phyloP scores from a whole-genome alignment of 37 sponge, comb jelly and placozoan species.

The Diacarnus erythraeanus region DNA sequence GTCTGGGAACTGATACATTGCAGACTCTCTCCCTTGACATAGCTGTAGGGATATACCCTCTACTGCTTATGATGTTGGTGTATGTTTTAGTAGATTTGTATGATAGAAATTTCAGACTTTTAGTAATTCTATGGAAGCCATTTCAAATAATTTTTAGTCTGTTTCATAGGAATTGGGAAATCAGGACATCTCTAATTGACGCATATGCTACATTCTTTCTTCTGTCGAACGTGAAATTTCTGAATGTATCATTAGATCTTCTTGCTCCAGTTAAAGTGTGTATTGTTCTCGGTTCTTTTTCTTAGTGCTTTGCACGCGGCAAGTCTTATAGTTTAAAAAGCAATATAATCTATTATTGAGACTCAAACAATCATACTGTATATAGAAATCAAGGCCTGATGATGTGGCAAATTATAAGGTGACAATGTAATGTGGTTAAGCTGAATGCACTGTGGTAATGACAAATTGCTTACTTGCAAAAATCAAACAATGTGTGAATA shows the following conservation, averaged over 20 bases:
- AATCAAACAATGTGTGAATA: too few relatives aligned
- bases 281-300: too few relatives aligned
- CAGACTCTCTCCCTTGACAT: constrained; percentile 13
- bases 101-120: neutral
- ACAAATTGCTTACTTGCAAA: too few relatives aligned
- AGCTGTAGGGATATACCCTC: constrained; percentile 21
- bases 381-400: too few relatives aligned
- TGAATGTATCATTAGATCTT: constrained; percentile 37
- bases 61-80: neutral
- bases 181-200: constrained; percentile 36
- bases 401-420: too few relatives aligned
- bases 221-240: constrained; percentile 52
- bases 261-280: constrained; percentile 34
- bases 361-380: too few relatives aligned
- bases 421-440: too few relatives aligned
- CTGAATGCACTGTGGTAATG: too few relatives aligned
- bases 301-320: too few relatives aligned
- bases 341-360: too few relatives aligned
- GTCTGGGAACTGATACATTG: constrained; percentile 1
- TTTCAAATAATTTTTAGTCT: constrained; percentile 9
- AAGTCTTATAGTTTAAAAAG: too few relatives aligned
- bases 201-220: constrained; percentile 64
- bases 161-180: constrained; percentile 31
- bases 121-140: constrained; percentile 10
- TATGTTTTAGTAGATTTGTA: constrained; percentile 16